Conservation (phyloP, 2,797 vertebrate species). For the Brachymystax lenok region DNA sequence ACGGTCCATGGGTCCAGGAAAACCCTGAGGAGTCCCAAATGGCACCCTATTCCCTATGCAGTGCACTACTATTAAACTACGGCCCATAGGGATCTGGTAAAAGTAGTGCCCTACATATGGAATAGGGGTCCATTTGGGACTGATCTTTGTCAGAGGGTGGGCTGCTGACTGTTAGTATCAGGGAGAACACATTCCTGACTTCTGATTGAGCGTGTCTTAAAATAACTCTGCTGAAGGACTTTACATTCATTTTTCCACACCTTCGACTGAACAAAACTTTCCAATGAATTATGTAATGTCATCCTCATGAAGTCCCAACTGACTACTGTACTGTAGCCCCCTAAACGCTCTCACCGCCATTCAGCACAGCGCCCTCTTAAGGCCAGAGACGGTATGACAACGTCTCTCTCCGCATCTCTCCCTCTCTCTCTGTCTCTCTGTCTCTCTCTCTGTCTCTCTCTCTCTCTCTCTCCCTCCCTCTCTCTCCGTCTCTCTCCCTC, state of each 20-base stretch:
- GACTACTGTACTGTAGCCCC: too few species aligned
- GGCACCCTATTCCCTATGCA: background rate
- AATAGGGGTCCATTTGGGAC: background rate
- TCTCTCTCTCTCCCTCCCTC: too few species aligned
- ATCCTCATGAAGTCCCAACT: background rate
- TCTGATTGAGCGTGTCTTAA: conserved; percentile 57
- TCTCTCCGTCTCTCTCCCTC: too few species aligned
- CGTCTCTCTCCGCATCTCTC: background rate
- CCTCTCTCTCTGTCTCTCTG: background rate
- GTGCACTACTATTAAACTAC: background rate
- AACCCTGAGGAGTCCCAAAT: background rate
- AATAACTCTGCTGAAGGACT: conserved; percentile 56
- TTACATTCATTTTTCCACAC: conserved; percentile 63
- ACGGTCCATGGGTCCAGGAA: background rate
- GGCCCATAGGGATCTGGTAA: background rate
- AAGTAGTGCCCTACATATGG: background rate
- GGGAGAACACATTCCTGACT: conserved; percentile 35
- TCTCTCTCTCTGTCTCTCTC: too few species aligned
- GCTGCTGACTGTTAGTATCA: conserved; percentile 43
- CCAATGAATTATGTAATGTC: conserved; percentile 68
- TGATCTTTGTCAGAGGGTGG: conserved; percentile 8
- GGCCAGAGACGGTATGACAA: conserved; percentile 39
- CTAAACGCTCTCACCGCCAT: conserved; percentile 12
- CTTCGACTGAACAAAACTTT: conserved; percentile 67
- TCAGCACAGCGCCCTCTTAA: conserved; percentile 55